A percentile compares a stretch with the other conserved stretches of the same genome.
Conservation (phyloP, 2,888 invertebrate species). For the Polymixis lichenea region DNA sequence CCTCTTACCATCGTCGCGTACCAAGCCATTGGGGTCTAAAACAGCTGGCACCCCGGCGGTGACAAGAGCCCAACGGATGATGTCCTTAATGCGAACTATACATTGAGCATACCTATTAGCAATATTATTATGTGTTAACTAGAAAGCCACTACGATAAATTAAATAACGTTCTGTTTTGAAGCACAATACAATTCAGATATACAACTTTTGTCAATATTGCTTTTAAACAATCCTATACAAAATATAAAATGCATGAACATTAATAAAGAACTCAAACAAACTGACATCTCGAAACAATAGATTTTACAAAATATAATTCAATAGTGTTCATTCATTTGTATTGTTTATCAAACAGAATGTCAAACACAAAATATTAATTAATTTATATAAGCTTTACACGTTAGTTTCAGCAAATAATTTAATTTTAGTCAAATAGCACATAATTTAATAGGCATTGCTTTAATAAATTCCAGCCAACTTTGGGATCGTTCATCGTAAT, state of each 20-base stretch:
- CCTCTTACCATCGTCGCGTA: too few relatives aligned
- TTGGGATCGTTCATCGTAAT: slow-evolving; percentile 10
- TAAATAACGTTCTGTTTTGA: not conserved
- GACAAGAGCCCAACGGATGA: too few relatives aligned
- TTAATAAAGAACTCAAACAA: not conserved
- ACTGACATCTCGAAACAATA: not conserved
- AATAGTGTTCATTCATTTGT: not conserved
- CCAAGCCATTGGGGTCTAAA: too few relatives aligned
- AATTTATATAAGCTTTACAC: not conserved
- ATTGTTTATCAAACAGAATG: slow-evolving; percentile 15
- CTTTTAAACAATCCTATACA: not conserved
- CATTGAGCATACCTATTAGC: too few relatives aligned
- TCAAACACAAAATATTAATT: slow-evolving; percentile 6
- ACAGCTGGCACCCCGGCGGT: too few relatives aligned
- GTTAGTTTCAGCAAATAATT: slow-evolving; percentile 15
- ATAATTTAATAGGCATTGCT: slow-evolving; percentile 19
- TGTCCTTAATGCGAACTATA: too few relatives aligned
- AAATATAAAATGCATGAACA: not conserved
- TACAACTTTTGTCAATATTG: not conserved
- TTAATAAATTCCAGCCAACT: slow-evolving; percentile 16
- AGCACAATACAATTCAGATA: not conserved
- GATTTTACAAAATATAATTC: not conserved
- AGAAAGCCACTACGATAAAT: not conserved
- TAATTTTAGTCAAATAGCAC: slow-evolving; percentile 9
- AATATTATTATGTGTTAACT: too few relatives aligned